Evolutionary conservation across 1,140 invertebrate species (phyloP).

Genomic region (Muscidifurax raptorellus): DNA sequence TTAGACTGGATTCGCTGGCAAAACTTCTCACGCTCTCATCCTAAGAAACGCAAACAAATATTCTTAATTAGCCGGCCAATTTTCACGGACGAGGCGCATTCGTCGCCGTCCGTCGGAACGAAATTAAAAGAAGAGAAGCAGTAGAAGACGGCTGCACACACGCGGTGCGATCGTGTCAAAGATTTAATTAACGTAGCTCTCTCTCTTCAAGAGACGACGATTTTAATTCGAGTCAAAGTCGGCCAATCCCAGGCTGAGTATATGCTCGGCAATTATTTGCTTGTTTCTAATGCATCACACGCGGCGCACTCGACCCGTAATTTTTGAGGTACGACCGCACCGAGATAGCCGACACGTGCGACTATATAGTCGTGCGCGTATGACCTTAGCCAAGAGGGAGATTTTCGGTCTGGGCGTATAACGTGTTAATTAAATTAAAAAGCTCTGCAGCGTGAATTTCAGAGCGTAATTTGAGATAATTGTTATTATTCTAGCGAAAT

Average conservation of each 20-base stretch:
- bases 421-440: background rate
- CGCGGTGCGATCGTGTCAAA: slow-evolving; percentile 52
- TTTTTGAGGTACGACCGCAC: background rate
- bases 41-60: background rate
- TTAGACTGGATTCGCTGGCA: background rate
- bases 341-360: background rate
- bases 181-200: slow-evolving; percentile 63
- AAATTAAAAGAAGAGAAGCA: slow-evolving; percentile 37
- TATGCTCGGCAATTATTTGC: background rate
- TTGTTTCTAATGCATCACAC: slow-evolving; percentile 3
- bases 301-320: background rate
- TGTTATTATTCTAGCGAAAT: background rate
- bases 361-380: too few relatives aligned
- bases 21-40: slow-evolving; percentile 19
- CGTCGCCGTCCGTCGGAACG: slow-evolving; percentile 41
- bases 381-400: background rate
- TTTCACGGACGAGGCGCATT: slow-evolving; percentile 11
- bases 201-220: slow-evolving; percentile 54
- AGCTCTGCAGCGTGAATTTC: background rate
- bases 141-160: background rate
- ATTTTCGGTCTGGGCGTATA: background rate
- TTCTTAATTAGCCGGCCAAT: slow-evolving; percentile 45
- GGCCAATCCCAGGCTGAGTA: background rate
- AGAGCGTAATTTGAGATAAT: background rate
- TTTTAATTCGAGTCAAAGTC: slow-evolving; percentile 63